Percentiles rank a stretch among this genome's conserved stretches.
phyloP scores from a whole-genome alignment of 2,797 vertebrate species.

The Graptemys geographica region DNA sequence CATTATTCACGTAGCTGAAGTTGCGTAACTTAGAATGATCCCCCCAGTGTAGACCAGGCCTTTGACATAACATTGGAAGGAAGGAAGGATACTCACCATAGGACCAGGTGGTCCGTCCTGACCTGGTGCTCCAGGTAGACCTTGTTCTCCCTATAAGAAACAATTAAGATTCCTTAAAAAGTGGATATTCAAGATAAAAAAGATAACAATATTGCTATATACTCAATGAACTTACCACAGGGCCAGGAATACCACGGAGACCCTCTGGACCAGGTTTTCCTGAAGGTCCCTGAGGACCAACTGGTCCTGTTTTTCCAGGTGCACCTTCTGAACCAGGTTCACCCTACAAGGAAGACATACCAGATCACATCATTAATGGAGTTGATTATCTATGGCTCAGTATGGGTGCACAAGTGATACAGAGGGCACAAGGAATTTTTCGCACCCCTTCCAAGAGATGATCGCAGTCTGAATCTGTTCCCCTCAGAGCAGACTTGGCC shows the following conservation, averaged over 20 bases:
- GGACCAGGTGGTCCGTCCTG: constrained; percentile 96
- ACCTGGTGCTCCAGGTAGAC: constrained; percentile 90
- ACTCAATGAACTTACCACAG: constrained; percentile 88
- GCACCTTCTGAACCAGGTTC: constrained; percentile 94
- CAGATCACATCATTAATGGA: neutral
- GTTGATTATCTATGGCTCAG: neutral
- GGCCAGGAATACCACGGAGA: constrained; percentile 95
- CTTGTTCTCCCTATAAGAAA: constrained; percentile 93
- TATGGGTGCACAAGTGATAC: neutral
- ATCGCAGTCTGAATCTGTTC: neutral
- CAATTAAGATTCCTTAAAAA: constrained; percentile 1
- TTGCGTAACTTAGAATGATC: no score
- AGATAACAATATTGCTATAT: neutral
- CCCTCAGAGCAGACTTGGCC: rapidly evolving
- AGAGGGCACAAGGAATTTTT: neutral
- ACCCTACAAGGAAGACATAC: constrained; percentile 82
- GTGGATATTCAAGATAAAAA: neutral
- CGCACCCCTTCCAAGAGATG: neutral
- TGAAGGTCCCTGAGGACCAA: constrained; percentile 96
- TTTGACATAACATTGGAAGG: neutral
- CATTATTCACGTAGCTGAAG: no score
- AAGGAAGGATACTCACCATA: constrained; percentile 83
- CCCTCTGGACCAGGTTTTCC: constrained; percentile 97
- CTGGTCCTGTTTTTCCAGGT: constrained; percentile 95
- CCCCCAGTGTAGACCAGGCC: no score